phyloP scores from a whole-genome alignment of 1,140 invertebrate genomes.

The Drosophila nebulosa region DNA sequence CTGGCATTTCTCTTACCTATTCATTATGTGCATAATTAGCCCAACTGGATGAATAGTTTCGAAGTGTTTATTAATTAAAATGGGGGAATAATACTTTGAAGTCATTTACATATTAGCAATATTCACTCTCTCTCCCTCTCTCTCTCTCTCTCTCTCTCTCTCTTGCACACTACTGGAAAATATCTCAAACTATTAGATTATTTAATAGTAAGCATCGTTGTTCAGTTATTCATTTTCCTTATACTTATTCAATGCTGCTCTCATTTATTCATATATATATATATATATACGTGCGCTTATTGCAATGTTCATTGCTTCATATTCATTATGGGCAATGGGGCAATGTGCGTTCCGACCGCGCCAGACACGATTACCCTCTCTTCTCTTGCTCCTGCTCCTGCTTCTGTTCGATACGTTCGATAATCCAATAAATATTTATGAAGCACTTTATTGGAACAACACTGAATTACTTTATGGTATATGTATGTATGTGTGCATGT shows the following conservation, averaged over 20 bases:
- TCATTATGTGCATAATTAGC: neutral
- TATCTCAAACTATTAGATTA: conserved; percentile 57
- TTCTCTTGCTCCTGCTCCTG: neutral
- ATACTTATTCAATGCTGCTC: conserved; percentile 43
- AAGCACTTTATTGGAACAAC: conserved; percentile 79
- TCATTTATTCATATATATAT: conserved; percentile 72
- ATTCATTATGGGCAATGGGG: conserved; percentile 74
- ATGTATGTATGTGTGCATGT: conserved; percentile 4
- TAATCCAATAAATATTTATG: conserved; percentile 80
- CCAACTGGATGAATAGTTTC: neutral
- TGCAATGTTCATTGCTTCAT: conserved; percentile 78
- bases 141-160: no score
- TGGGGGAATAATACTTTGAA: conserved; percentile 35
- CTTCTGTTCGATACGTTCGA: conserved; percentile 59
- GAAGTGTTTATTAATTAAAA: conserved; percentile 52
- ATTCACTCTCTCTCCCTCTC: no score
- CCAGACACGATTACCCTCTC: conserved; percentile 18
- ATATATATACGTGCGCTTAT: conserved; percentile 72
- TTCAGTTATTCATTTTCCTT: conserved; percentile 23
- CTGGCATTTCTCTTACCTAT: neutral
- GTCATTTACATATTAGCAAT: conserved; percentile 30
- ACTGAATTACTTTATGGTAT: conserved; percentile 75
- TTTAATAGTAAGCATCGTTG: conserved; percentile 27
- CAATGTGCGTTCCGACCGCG: conserved; percentile 48
- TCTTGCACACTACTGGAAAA: conserved; percentile 17